These are phyloP conservation scores for Plagodis pulveraria DNA, from an alignment of 2,888 invertebrate genomes.

Conservation along the genomic window DNA sequence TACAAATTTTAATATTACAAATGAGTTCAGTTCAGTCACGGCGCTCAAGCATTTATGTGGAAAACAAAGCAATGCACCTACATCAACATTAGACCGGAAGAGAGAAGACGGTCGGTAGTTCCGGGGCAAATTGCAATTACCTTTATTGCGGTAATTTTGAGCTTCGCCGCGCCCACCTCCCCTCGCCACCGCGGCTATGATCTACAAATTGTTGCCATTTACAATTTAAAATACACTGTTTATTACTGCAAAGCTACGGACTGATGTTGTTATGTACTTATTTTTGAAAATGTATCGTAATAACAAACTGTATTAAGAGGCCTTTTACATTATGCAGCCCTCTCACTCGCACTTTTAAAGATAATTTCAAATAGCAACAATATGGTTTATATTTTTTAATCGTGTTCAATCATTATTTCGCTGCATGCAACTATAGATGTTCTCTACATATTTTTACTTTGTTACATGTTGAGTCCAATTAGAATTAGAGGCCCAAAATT, in stretches of 20 bases:
- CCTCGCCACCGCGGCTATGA: slow-evolving; percentile 28
- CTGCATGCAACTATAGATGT: no score
- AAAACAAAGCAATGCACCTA: slow-evolving; percentile 24
- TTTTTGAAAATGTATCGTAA: no score
- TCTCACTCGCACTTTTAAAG: no score
- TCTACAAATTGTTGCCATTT: slow-evolving; percentile 52
- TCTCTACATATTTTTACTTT: no score
- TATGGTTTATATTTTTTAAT: no score
- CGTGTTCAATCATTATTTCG: no score
- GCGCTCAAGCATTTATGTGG: slow-evolving; percentile 24
- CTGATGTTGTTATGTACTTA: not conserved
- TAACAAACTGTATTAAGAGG: no score
- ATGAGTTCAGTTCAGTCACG: slow-evolving; percentile 5
- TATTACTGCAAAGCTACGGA: slow-evolving; percentile 30
- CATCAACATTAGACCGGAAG: slow-evolving; percentile 65
- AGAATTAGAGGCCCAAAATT: no score
- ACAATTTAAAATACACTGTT: slow-evolving; percentile 47
- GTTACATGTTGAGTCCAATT: no score
- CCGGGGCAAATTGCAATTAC: slow-evolving; percentile 77
- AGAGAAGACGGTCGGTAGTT: slow-evolving; percentile 71
- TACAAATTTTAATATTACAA: not conserved
- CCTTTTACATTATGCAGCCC: no score
- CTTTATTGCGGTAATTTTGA: slow-evolving; percentile 76
- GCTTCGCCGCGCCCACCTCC: slow-evolving; percentile 44
- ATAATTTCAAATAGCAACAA: no score